phyloP scores from a whole-genome alignment of 1,140 invertebrate genomes.

The Sarcophaga bullata region DNA sequence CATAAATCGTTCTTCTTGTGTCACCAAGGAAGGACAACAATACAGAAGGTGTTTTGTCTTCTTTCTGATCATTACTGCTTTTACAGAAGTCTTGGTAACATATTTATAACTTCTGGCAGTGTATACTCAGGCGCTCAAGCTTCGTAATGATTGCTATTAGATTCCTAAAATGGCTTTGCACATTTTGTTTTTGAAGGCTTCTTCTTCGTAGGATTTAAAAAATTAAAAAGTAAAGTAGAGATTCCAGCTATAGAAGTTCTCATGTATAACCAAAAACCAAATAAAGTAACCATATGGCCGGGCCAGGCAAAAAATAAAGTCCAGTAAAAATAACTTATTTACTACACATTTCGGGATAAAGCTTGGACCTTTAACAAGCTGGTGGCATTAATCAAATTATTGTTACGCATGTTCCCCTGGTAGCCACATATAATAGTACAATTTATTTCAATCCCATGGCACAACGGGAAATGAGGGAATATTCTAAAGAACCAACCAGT shows the following conservation, averaged over 20 bases:
- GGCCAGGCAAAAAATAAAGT: background rate
- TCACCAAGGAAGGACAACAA: too few species aligned
- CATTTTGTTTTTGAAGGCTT: too few species aligned
- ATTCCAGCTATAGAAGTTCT: background rate
- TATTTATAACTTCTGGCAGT: too few species aligned
- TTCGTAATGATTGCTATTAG: too few species aligned
- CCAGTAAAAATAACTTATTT: constrained; percentile 47
- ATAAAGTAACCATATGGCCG: background rate
- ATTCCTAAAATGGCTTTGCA: too few species aligned
- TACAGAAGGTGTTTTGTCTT: too few species aligned
- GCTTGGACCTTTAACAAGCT: constrained; percentile 49
- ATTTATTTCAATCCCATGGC: constrained; percentile 70
- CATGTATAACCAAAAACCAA: background rate
- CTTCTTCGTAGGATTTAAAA: too few species aligned
- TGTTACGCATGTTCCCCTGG: constrained; percentile 48
- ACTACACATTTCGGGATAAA: constrained; percentile 59
- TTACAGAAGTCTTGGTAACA: too few species aligned
- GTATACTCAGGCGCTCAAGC: too few species aligned
- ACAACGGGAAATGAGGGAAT: constrained; percentile 78
- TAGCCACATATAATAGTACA: constrained; percentile 58
- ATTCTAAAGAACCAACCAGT: constrained; percentile 73
- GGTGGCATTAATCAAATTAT: constrained; percentile 36
- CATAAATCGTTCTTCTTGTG: too few species aligned
- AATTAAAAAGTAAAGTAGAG: background rate
- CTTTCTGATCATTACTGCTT: too few species aligned